Evolutionary conservation across 1,140 invertebrate genomes (phyloP), one percentile per base, ranked within the genome.

Genomic region (Drosophila insularis): DNA sequence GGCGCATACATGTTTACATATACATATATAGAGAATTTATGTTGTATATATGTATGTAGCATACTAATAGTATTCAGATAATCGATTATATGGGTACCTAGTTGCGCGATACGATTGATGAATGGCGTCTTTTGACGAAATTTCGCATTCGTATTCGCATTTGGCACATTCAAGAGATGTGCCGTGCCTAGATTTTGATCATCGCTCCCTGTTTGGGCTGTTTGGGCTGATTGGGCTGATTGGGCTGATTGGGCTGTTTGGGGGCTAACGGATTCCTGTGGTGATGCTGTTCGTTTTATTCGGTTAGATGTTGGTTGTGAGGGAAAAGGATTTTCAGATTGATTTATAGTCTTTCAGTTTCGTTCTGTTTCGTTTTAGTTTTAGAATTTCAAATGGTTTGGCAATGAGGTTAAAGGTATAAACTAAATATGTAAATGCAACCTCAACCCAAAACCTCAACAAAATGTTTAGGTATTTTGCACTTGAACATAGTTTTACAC

Each of bases 111-210:
- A 71, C 90, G 90, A 77, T 91, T 85, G 86, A 91, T 91, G 80
- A 91, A 85, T 17, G 90, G 90, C 80, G 87, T 90, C 78, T 91
- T 91, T 81, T 90, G 89, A 80, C 90, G 90, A 62, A 91, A 91
- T 71, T 91, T 91, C 70, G 77, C 77, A 77, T 78, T 79, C 74
- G 72, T 71, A 58, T 27, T 74, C 59, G 74, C 53, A 75, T 46
- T 76, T 66, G 82, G 73, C 60, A 77, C 74, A 78, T 70, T 78
- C 71, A 74, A 74, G 67, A 77, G 82, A 89, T 89, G 78, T 69
- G 43, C 17, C 17, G 43, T 21, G 43, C 17, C 43, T 50, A 50
- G 43, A 50, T 50, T 50, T 8, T 89, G 75, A 35, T 78, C 75
- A 66, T 78, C 75, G 65, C 50, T 68, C 54, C 71, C 82, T 55